Conservation (phyloP, 1,140 invertebrate species). For the Leptinotarsa undecemlineata region DNA sequence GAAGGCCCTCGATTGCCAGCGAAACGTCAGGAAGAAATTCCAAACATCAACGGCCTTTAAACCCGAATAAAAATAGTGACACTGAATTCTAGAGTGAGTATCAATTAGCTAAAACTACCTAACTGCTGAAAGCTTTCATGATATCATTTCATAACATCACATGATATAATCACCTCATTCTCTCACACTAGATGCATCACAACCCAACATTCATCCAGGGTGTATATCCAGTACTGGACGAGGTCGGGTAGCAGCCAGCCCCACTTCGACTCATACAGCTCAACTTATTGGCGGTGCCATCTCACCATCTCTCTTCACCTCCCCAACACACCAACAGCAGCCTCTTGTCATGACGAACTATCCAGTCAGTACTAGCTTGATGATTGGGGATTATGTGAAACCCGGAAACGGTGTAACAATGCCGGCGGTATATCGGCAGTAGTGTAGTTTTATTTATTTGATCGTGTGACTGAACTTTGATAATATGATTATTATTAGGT, state of each 20-base stretch:
- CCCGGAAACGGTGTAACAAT: conserved; percentile 57
- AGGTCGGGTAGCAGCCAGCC: conserved; percentile 62
- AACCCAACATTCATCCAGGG: conserved; percentile 67
- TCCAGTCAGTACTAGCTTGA: conserved; percentile 75
- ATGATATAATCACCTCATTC: not conserved
- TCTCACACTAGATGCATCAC: conserved; percentile 53
- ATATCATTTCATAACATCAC: not conserved
- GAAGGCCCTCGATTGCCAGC: no score
- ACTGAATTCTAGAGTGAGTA: no score
- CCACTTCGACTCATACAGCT: conserved; percentile 66
- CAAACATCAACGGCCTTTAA: no score
- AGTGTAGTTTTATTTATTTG: conserved; percentile 20
- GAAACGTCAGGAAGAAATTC: no score
- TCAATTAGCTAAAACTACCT: no score
- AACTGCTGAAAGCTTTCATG: not conserved
- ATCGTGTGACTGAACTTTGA: conserved; percentile 2
- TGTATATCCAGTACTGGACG: conserved; percentile 67
- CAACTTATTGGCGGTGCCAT: conserved; percentile 76
- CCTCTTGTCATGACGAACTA: conserved; percentile 68
- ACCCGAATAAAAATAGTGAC: no score
- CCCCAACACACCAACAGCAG: conserved; percentile 55
- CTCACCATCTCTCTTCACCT: conserved; percentile 68
- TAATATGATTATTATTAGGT: not conserved
- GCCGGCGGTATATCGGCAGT: conserved; percentile 47
- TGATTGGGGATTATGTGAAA: conserved; percentile 79